phyloP scores from a whole-genome alignment of 1,140 invertebrate species.

The Bombus haemorrhoidalis region DNA sequence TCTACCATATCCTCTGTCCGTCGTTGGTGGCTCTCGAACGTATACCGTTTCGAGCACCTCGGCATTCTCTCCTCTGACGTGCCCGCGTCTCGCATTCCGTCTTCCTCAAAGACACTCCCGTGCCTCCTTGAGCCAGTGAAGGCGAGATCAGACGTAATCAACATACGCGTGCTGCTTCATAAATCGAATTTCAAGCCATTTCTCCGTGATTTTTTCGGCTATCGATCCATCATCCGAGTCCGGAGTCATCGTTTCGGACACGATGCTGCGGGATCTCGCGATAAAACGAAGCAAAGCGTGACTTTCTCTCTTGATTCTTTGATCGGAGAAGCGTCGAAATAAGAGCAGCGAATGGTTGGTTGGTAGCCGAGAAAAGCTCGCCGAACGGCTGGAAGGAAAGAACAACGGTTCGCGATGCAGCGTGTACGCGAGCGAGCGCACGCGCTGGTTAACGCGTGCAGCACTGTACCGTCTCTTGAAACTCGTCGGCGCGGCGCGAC shows the following conservation, averaged over 20 bases:
- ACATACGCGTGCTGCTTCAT: neutral
- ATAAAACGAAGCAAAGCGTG: neutral
- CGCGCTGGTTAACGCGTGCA: neutral
- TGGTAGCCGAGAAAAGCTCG: neutral
- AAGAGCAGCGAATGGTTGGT: neutral
- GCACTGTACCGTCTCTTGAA: neutral
- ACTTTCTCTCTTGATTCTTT: neutral
- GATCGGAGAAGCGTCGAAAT: neutral
- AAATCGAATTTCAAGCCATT: conserved; percentile 5
- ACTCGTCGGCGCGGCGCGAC: neutral
- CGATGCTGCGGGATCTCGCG: too few relatives aligned
- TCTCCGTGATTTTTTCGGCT: neutral
- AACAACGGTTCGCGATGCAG: neutral
- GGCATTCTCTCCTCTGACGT: conserved; percentile 30
- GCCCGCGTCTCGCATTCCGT: conserved; percentile 31
- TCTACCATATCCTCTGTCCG: conserved; percentile 40
- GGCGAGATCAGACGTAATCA: conserved; percentile 25
- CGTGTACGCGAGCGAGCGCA: too few relatives aligned
- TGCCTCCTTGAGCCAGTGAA: neutral
- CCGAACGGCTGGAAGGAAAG: neutral
- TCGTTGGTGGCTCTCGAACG: conserved; percentile 18
- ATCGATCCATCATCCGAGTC: too few relatives aligned
- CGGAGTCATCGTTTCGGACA: too few relatives aligned
- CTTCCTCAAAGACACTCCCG: conserved; percentile 31
- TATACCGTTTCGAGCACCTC: conserved; percentile 14